A percentile compares a stretch with the other conserved stretches of the same genome.
Evolutionary conservation across 2,797 vertebrate species (phyloP).

Genomic region (Falco concolor): DNA sequence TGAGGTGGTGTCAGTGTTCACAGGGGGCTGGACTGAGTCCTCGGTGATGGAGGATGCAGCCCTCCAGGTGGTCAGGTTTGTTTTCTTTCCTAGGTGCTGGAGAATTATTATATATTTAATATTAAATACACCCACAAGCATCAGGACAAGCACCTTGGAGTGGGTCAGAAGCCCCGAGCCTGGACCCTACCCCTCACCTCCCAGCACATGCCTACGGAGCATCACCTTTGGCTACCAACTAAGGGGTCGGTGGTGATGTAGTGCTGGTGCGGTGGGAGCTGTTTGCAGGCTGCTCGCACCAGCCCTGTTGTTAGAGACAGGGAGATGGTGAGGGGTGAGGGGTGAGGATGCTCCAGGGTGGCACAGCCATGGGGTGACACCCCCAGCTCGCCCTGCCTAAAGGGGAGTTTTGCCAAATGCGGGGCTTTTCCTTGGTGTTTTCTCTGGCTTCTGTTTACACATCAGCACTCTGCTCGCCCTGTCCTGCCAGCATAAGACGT

Average conservation of each 20-base stretch:
- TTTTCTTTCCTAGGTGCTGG: background rate
- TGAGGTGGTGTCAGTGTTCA: background rate
- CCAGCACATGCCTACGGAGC: background rate
- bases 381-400: background rate
- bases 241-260: rapidly evolving
- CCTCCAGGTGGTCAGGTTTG: background rate
- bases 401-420: background rate
- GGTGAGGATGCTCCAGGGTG: background rate
- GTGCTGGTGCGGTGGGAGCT: background rate
- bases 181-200: background rate
- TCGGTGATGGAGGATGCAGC: background rate
- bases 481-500: rapidly evolving
- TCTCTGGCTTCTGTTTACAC: background rate
- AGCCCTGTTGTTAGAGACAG: rapidly evolving
- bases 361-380: background rate
- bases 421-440: background rate
- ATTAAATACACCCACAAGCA: background rate
- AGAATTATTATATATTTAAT: background rate
- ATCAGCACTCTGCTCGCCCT: rapidly evolving
- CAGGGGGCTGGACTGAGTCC: background rate
- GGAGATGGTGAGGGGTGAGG: background rate
- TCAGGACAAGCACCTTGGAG: background rate
- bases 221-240: background rate
- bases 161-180: background rate
- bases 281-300: background rate